Evolutionary conservation across 2,888 invertebrate genomes (phyloP).

Genomic region (Boloria selene): DNA sequence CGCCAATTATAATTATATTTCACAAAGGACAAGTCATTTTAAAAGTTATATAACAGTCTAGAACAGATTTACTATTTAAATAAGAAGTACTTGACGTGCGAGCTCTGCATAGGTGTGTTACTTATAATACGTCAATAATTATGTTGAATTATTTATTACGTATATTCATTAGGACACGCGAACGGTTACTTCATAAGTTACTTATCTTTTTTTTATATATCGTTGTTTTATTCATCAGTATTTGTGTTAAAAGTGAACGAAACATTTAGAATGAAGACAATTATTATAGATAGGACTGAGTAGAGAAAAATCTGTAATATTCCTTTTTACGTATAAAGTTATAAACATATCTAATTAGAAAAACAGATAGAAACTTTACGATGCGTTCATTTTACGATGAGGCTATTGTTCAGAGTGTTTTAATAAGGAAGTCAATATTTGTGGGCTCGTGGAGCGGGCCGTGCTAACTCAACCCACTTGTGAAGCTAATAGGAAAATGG

Average conservation of each 20-base stretch:
- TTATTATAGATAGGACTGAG: no score
- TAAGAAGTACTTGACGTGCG: conserved; percentile 18
- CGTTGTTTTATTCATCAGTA: neutral
- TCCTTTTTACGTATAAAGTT: neutral
- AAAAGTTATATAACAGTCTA: conserved; percentile 4
- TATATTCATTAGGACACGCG: conserved; percentile 8
- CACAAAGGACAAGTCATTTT: neutral
- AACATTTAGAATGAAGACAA: neutral
- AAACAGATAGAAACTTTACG: conserved; percentile 53
- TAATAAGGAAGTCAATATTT: conserved; percentile 81
- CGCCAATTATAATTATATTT: neutral
- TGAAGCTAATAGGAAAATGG: conserved; percentile 48
- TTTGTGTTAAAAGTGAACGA: neutral
- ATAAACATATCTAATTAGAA: conserved; percentile 26
- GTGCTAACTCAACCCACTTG: conserved; percentile 58
- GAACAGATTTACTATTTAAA: conserved; percentile 15
- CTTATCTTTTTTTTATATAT: neutral
- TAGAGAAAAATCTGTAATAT: neutral
- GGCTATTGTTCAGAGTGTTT: conserved; percentile 64
- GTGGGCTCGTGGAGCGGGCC: conserved; percentile 48
- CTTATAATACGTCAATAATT: conserved; percentile 6
- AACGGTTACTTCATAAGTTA: conserved; percentile 10
- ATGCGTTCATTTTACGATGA: conserved; percentile 60
- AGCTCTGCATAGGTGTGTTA: conserved; percentile 5
- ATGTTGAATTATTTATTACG: conserved; percentile 23